These are phyloP conservation scores for Megathymus violae DNA, from an alignment of 1,140 invertebrate species.

Conservation along the genomic window DNA sequence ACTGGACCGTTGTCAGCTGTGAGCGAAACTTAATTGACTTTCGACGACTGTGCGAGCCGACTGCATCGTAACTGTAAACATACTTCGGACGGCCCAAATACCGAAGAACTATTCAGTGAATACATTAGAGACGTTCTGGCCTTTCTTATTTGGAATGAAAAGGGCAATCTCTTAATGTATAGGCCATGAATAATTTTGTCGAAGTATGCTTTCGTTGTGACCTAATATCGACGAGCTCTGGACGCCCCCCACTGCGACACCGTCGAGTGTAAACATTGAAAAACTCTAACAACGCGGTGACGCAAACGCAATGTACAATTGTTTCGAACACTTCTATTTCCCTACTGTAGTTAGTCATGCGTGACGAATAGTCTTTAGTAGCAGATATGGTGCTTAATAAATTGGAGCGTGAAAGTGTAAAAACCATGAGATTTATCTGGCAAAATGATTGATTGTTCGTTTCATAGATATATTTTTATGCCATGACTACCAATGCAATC, in stretches of 20 bases:
- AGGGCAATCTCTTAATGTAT: no score
- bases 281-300: not conserved
- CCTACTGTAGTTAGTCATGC: not conserved
- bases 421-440: not conserved
- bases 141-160: no score
- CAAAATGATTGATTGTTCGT: not conserved
- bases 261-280: not conserved
- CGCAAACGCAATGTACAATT: not conserved
- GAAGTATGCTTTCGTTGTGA: not conserved
- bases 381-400: not conserved
- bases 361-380: not conserved
- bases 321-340: not conserved
- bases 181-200: not conserved
- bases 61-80: no score
- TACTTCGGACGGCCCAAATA: no score
- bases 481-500: no score
- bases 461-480: not conserved
- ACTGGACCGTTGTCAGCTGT: no score
- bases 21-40: no score
- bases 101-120: no score
- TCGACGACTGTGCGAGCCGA: no score
- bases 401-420: conserved; percentile 18
- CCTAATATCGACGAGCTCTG: not conserved
- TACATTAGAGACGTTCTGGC: no score
- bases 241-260: not conserved